A percentile compares a stretch with the other conserved stretches of the same genome.
These are phyloP conservation scores for Myotis findleyi DNA, from an alignment of 2,797 vertebrate genomes.

Conservation along the genomic window DNA sequence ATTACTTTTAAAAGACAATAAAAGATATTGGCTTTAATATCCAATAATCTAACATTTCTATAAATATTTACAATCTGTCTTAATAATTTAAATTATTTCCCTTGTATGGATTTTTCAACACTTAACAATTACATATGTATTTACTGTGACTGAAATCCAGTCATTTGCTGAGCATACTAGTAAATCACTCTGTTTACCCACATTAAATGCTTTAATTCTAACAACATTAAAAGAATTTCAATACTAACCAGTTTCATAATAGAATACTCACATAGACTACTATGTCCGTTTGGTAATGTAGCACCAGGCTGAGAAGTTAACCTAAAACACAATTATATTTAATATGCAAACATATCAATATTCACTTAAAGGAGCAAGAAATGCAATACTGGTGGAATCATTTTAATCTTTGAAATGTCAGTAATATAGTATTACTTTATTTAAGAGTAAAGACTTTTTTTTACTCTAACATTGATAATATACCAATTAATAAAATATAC, in stretches of 20 bases:
- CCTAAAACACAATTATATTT: constrained; percentile 88
- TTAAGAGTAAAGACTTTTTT: neutral
- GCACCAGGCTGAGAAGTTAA: constrained; percentile 94
- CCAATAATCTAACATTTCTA: constrained; percentile 53
- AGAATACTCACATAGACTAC: constrained; percentile 92
- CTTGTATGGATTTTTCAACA: constrained; percentile 54
- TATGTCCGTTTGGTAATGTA: constrained; percentile 95
- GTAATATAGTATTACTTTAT: neutral
- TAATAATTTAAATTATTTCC: constrained; percentile 34
- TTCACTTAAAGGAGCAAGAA: constrained; percentile 58
- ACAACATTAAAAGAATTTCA: constrained; percentile 62
- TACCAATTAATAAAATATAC: constrained; percentile 46
- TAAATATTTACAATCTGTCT: constrained; percentile 31
- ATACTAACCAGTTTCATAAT: constrained; percentile 63
- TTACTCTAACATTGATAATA: constrained; percentile 22
- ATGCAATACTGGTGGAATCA: constrained; percentile 52
- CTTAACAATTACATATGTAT: constrained; percentile 59
- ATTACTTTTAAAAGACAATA: constrained; percentile 73
- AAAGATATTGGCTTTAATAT: neutral
- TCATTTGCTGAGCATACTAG: constrained; percentile 24
- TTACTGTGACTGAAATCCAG: constrained; percentile 62
- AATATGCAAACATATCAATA: constrained; percentile 73
- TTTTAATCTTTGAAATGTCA: constrained; percentile 56
- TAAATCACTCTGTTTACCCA: constrained; percentile 17
- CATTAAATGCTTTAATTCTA: constrained; percentile 49